Percentiles rank a stretch among this genome's conserved stretches.
These are phyloP conservation scores for Galerucella pusilla DNA, from an alignment of 2,888 invertebrate genomes.

Conservation along the genomic window DNA sequence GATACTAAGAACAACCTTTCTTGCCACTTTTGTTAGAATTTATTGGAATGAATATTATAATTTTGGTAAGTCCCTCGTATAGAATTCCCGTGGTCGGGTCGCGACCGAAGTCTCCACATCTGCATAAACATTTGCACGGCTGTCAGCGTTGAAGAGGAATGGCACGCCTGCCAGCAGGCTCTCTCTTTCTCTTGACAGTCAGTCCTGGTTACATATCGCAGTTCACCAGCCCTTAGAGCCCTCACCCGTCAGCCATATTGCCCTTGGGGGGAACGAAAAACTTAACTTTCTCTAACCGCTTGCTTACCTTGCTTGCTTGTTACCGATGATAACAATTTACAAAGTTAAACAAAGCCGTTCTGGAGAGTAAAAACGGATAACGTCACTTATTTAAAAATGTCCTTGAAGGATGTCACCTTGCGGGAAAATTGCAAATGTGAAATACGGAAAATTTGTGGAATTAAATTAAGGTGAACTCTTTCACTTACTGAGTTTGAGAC, in stretches of 20 bases:
- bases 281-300: constrained; percentile 21
- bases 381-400: constrained; percentile 2
- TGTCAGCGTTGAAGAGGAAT: constrained; percentile 59
- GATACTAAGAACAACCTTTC: too few relatives aligned
- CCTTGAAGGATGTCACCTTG: background rate
- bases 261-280: constrained; percentile 14
- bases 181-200: constrained; percentile 13
- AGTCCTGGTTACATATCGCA: constrained; percentile 14
- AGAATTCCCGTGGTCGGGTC: constrained; percentile 34
- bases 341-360: constrained; percentile 12
- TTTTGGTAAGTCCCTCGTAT: constrained; percentile 22
- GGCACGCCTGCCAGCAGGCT: constrained; percentile 40
- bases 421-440: background rate
- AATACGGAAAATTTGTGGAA: background rate
- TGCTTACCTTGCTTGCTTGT: constrained; percentile 11
- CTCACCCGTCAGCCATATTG: constrained; percentile 10
- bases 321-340: constrained; percentile 11
- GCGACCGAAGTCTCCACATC: constrained; percentile 49
- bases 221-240: constrained; percentile 22
- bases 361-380: background rate
- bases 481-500: too few relatives aligned
- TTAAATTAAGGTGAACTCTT: background rate
- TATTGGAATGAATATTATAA: too few relatives aligned
- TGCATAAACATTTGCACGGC: constrained; percentile 61
- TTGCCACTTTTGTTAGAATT: too few relatives aligned